These are phyloP conservation scores for Lates calcarifer DNA, from an alignment of 2,113 vertebrate genomes.

Conservation along the genomic window DNA sequence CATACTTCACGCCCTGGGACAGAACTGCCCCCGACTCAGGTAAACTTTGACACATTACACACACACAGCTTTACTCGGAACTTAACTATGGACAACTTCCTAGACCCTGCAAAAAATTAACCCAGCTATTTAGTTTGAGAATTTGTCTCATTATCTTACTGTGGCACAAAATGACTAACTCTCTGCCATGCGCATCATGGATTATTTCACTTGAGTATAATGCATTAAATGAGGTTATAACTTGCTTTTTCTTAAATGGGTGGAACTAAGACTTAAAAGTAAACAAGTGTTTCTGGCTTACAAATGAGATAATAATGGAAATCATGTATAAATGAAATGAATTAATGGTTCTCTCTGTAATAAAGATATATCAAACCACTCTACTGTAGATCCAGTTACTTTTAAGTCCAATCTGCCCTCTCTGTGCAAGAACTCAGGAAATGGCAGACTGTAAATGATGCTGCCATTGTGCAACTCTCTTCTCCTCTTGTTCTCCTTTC, in stretches of 20 bases:
- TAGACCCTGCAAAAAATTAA: not conserved
- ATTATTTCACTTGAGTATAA: not conserved
- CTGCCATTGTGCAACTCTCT: conserved; percentile 25
- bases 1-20: conserved; percentile 96
- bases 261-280: not conserved
- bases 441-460: not conserved
- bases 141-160: not conserved
- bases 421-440: not conserved
- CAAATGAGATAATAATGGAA: not conserved
- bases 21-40: conserved; percentile 97
- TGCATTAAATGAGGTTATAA: not conserved
- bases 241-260: not conserved
- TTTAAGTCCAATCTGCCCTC: not conserved
- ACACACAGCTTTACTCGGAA: conserved; percentile 20
- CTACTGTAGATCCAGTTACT: not conserved
- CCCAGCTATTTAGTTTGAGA: not conserved
- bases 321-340: not conserved
- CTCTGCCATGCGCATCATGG: not conserved
- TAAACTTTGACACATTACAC: conserved; percentile 70
- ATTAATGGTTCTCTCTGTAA: not conserved
- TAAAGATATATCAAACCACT: not conserved
- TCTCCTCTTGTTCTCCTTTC: conserved; percentile 57
- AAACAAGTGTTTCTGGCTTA: not conserved
- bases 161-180: not conserved
- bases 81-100: not conserved